Evolutionary conservation across 2,113 vertebrate species (phyloP).

Genomic region (Sisor rabdophorus): DNA sequence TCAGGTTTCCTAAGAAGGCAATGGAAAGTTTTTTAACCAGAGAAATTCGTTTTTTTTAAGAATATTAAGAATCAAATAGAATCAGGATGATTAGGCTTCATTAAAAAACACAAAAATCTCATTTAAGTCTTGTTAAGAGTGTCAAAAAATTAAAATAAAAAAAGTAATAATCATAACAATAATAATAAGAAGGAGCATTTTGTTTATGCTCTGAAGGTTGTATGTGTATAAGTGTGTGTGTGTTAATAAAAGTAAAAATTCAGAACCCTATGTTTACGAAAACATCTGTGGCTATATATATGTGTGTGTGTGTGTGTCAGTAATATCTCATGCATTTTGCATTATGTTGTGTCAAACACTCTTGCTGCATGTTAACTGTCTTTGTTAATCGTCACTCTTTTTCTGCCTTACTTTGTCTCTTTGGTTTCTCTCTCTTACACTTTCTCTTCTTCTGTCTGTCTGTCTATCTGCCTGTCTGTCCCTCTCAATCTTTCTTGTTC

Average conservation of each 20-base stretch:
- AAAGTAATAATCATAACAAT: too few species aligned
- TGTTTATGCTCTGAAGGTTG: too few species aligned
- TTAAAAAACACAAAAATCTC: too few species aligned
- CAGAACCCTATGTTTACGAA: not conserved
- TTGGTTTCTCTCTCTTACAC: not conserved
- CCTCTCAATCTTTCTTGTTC: not conserved
- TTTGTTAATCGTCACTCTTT: not conserved
- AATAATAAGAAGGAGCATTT: not conserved
- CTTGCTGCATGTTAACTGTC: conserved; percentile 8
- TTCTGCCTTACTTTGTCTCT: not conserved
- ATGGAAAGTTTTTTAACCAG: not conserved
- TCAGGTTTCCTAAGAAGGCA: not conserved
- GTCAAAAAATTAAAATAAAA: too few species aligned
- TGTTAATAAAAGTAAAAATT: not conserved
- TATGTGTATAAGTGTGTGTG: not conserved
- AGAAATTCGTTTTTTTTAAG: too few species aligned
- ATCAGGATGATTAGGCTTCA: not conserved
- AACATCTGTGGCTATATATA: conserved; percentile 12
- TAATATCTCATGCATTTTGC: conserved; percentile 10
- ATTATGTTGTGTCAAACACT: conserved; percentile 1
- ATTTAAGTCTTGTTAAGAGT: too few species aligned
- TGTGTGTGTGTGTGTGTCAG: not conserved
- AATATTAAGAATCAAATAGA: not conserved
- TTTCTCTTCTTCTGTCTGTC: not conserved
- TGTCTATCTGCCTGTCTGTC: conserved; percentile 2